A percentile compares a stretch with the other conserved stretches of the same genome.
Evolutionary conservation across 2,888 invertebrate species (phyloP).

Genomic region (Perithous albicinctus): DNA sequence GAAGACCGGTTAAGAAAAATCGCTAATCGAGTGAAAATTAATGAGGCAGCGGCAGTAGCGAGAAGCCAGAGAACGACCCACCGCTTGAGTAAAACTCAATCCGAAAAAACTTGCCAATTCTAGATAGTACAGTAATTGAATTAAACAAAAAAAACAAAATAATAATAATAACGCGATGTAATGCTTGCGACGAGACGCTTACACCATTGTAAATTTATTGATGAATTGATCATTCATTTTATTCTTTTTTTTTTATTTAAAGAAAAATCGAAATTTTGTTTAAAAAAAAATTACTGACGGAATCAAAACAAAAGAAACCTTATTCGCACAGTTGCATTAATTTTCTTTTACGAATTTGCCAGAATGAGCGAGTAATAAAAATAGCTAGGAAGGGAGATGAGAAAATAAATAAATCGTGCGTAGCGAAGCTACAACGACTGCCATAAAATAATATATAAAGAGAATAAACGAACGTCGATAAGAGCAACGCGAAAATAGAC

Average conservation of each 20-base stretch:
- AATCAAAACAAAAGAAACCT: neutral
- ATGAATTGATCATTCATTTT: conserved; percentile 14
- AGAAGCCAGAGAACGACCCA: conserved; percentile 56
- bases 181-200: conserved; percentile 48
- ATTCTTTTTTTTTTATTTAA: too few relatives aligned
- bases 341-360: neutral
- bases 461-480: conserved; percentile 5
- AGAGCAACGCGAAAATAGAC: conserved; percentile 36
- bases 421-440: conserved; percentile 65
- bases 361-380: neutral
- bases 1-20: neutral
- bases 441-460: conserved; percentile 57
- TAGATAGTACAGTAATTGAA: conserved; percentile 64
- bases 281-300: neutral
- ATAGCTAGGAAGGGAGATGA: neutral
- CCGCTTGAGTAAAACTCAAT: conserved; percentile 61
- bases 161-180: conserved; percentile 23
- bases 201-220: conserved; percentile 35
- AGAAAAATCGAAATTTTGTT: neutral
- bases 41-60: neutral
- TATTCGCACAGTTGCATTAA: neutral
- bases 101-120: conserved; percentile 66
- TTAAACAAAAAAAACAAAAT: conserved; percentile 21
- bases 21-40: conserved; percentile 18
- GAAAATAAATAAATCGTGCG: conserved; percentile 42